A percentile compares a stretch with the other conserved stretches of the same genome.
phyloP scores from a whole-genome alignment of 92 coral and sea anemone genomes.

The Paramuricea clavata region DNA sequence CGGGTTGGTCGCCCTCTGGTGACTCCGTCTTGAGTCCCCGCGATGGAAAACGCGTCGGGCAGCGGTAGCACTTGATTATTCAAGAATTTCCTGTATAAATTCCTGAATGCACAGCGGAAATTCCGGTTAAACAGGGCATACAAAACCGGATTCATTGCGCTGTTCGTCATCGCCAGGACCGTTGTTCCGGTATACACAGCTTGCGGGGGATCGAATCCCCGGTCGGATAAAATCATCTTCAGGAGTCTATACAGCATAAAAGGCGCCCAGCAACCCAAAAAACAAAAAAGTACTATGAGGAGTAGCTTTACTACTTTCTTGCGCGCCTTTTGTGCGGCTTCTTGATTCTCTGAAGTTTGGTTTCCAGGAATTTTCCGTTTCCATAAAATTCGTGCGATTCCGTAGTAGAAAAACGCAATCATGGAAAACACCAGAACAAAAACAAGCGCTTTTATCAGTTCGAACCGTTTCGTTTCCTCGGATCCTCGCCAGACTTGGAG shows the following conservation, averaged over 20 bases:
- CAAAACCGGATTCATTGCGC: slow-evolving; percentile 42
- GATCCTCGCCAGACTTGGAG: slow-evolving; percentile 32
- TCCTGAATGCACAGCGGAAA: slow-evolving; percentile 29
- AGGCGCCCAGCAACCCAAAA: slow-evolving; percentile 40
- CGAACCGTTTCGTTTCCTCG: slow-evolving; percentile 16
- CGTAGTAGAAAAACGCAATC: slow-evolving; percentile 37
- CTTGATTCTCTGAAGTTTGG: slow-evolving; percentile 43
- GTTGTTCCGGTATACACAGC: slow-evolving; percentile 30
- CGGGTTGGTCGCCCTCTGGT: background rate
- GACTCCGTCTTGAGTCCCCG: background rate
- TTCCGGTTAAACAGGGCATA: slow-evolving; percentile 43
- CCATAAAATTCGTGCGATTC: slow-evolving; percentile 31
- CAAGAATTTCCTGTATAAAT: slow-evolving; percentile 28
- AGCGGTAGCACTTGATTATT: slow-evolving; percentile 33
- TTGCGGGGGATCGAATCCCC: slow-evolving; percentile 1
- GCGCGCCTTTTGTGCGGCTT: slow-evolving; percentile 24
- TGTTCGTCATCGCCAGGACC: slow-evolving; percentile 30
- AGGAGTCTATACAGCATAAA: slow-evolving; percentile 15
- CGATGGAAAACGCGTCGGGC: slow-evolving; percentile 23
- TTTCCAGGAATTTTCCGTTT: slow-evolving; percentile 42
- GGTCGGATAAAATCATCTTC: slow-evolving; percentile 21
- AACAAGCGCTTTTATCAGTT: slow-evolving; percentile 25
- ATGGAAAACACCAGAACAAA: background rate
- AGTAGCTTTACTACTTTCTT: slow-evolving; percentile 30
- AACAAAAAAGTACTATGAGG: slow-evolving; percentile 22